Conservation (phyloP, 37 sponge, comb jelly and placozoan species). For the Chondrilla cf. caribensis region DNA sequence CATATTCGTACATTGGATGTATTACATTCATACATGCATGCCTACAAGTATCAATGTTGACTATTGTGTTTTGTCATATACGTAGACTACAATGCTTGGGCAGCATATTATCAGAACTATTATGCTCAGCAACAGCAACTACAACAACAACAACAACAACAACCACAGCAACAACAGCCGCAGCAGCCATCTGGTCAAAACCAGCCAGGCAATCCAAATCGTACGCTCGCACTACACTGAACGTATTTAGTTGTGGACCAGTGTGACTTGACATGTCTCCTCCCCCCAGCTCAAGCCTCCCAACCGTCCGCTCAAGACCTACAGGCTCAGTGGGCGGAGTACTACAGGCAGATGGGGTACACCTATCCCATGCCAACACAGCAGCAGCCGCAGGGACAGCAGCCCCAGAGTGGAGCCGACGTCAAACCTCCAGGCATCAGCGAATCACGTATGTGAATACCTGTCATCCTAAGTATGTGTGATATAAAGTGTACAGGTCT, state of each 20-base stretch:
- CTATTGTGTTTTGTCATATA: not conserved
- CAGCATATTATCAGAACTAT: slow-evolving; percentile 80
- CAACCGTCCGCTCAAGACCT: slow-evolving; percentile 30
- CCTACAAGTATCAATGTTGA: not conserved
- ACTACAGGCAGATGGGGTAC: slow-evolving; percentile 79
- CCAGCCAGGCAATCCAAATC: too few relatives aligned
- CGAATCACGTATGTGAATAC: too few relatives aligned
- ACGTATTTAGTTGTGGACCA: too few relatives aligned
- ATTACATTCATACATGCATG: too few relatives aligned
- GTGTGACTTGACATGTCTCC: too few relatives aligned
- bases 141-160: slow-evolving; percentile 36
- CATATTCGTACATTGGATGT: too few relatives aligned
- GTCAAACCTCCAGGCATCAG: not conserved
- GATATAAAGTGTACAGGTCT: too few relatives aligned
- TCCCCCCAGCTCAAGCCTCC: not conserved
- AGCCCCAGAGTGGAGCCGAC: slow-evolving; percentile 4
- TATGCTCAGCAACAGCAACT: slow-evolving; percentile 39
- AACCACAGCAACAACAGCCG: slow-evolving; percentile 22
- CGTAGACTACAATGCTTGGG: slow-evolving; percentile 69
- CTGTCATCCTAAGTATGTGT: too few relatives aligned
- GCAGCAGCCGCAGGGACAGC: slow-evolving; percentile 31
- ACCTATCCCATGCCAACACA: slow-evolving; percentile 28
- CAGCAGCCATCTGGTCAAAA: not conserved
- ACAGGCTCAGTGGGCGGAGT: slow-evolving; percentile 93
- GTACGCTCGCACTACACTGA: too few relatives aligned